Conservation (phyloP, 1,140 invertebrate genomes). For the Heliconius hewitsoni region DNA sequence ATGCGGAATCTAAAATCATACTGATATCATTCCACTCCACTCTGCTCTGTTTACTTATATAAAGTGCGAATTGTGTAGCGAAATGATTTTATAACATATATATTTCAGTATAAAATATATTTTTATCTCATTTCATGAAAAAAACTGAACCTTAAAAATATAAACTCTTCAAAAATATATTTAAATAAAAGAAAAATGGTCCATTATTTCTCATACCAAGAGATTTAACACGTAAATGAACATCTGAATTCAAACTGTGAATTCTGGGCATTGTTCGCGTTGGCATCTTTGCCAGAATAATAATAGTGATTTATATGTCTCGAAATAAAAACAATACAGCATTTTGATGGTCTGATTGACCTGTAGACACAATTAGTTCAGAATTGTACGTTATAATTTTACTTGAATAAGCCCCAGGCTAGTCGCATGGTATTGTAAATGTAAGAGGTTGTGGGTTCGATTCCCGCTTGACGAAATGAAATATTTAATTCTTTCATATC, state of each 20-base stretch:
- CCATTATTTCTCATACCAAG: constrained; percentile 8
- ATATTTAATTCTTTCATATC: too few relatives aligned
- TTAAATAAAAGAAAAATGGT: neutral
- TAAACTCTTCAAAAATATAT: neutral
- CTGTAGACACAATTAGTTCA: neutral
- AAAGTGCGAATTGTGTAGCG: too few relatives aligned
- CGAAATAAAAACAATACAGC: constrained; percentile 3
- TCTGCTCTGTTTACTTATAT: too few relatives aligned
- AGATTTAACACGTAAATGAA: constrained; percentile 13
- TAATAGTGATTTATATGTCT: constrained; percentile 12
- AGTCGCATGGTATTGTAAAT: too few relatives aligned
- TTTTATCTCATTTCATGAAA: neutral
- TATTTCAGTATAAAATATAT: constrained; percentile 4
- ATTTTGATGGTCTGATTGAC: constrained; percentile 2
- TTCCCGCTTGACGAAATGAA: too few relatives aligned
- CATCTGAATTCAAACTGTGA: constrained; percentile 8
- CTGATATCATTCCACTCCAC: too few relatives aligned
- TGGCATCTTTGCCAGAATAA: constrained; percentile 18
- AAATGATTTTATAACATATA: neutral
- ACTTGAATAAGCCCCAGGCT: too few relatives aligned
- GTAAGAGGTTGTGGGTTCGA: neutral
- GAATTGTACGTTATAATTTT: neutral
- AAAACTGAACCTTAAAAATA: neutral
- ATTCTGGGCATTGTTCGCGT: constrained; percentile 4
- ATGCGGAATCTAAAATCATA: neutral